These are phyloP conservation scores for Poecilia velifera DNA, from an alignment of 2,797 vertebrate species.

Conservation along the genomic window DNA sequence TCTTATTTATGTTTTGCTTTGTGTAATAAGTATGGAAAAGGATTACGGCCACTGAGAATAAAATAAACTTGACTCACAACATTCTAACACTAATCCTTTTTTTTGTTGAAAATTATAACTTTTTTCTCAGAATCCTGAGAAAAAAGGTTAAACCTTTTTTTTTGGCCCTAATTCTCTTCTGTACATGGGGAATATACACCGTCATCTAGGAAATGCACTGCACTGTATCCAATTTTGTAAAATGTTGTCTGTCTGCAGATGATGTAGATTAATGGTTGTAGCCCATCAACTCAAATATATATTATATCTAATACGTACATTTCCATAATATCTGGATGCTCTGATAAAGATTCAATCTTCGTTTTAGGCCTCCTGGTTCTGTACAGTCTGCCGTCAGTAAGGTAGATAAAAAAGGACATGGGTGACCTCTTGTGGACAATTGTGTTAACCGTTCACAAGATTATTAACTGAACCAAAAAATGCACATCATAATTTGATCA, in stretches of 20 bases:
- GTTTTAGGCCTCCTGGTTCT: background rate
- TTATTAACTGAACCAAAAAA: background rate
- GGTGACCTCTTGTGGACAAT: background rate
- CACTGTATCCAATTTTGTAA: background rate
- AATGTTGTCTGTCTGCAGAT: background rate
- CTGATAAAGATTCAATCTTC: background rate
- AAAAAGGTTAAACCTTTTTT: no score
- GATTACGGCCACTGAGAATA: background rate
- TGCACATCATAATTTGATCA: background rate
- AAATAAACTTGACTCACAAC: background rate
- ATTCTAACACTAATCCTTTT: no score
- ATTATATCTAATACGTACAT: background rate
- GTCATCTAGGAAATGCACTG: background rate
- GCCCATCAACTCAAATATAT: background rate
- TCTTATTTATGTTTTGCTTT: background rate
- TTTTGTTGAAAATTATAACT: no score
- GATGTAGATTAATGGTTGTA: background rate
- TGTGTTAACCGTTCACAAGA: background rate
- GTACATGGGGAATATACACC: background rate
- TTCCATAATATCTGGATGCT: background rate
- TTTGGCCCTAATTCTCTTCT: background rate
- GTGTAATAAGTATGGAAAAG: background rate
- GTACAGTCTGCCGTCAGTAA: background rate
- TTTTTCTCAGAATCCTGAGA: background rate
- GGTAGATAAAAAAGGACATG: background rate